phyloP scores from a whole-genome alignment of 2,797 vertebrate genomes.

The Pseudochaenichthys georgianus region DNA sequence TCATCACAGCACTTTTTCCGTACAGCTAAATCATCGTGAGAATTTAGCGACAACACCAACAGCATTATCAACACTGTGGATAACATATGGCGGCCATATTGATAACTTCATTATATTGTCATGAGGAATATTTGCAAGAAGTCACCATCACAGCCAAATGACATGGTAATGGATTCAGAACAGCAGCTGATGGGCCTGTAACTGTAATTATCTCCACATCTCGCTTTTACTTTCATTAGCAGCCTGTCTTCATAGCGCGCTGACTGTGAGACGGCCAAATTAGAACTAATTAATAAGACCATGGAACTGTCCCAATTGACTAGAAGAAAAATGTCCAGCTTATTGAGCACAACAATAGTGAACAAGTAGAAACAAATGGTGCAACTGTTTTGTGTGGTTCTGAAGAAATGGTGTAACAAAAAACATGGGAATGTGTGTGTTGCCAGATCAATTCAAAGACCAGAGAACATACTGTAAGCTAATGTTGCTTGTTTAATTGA shows the following conservation, averaged over 20 bases:
- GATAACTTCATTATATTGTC: conserved; percentile 61
- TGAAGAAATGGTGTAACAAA: conserved; percentile 14
- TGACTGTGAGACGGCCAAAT: conserved; percentile 63
- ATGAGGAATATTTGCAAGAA: conserved; percentile 47
- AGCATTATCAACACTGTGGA: conserved; percentile 1
- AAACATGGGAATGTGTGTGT: conserved; percentile 3
- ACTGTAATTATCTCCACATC: conserved; percentile 78
- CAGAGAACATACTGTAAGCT: conserved; percentile 7
- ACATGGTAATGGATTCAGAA: conserved; percentile 75
- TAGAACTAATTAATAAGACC: conserved; percentile 72
- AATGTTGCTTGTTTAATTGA: conserved; percentile 1
- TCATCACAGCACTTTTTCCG: not conserved
- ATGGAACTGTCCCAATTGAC: conserved; percentile 58
- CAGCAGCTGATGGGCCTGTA: conserved; percentile 73
- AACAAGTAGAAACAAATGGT: conserved; percentile 13
- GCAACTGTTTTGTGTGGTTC: conserved; percentile 9
- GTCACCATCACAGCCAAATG: conserved; percentile 63
- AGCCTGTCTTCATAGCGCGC: conserved; percentile 54
- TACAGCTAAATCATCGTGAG: too few relatives aligned
- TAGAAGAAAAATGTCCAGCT: conserved; percentile 39
- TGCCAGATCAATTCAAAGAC: not conserved
- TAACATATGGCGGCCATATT: conserved; percentile 54
- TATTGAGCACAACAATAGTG: conserved; percentile 18
- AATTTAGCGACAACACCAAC: not conserved
- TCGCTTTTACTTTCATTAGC: conserved; percentile 79